These are phyloP conservation scores for Gymnarchus niloticus DNA, from an alignment of 2,113 vertebrate species.

Conservation along the genomic window DNA sequence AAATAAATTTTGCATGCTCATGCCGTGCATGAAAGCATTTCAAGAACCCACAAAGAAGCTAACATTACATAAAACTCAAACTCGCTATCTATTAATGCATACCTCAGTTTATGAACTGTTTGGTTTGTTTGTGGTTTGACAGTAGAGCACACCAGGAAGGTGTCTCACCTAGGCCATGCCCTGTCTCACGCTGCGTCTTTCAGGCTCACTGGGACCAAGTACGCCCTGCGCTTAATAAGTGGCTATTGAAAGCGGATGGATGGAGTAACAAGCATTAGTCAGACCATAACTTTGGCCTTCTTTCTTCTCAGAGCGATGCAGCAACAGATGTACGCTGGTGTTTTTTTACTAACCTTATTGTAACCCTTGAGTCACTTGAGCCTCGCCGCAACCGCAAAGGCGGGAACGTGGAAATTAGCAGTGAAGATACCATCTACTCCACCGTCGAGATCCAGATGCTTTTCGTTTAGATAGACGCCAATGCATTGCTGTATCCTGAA, in stretches of 20 bases:
- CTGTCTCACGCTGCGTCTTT: too few relatives aligned
- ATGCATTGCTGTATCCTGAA: slow-evolving; percentile 6
- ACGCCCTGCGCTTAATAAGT: not conserved
- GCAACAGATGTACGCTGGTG: not conserved
- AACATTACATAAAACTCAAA: not conserved
- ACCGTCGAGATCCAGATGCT: not conserved
- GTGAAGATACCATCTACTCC: not conserved
- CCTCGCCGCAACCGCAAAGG: not conserved
- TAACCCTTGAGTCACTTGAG: not conserved
- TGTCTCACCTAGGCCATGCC: too few relatives aligned
- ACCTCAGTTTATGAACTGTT: not conserved
- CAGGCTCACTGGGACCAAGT: not conserved
- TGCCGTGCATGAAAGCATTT: slow-evolving; percentile 1
- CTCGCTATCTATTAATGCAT: not conserved
- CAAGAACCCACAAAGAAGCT: too few relatives aligned
- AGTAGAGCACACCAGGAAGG: too few relatives aligned
- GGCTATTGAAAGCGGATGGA: not conserved
- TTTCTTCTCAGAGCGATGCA: not conserved
- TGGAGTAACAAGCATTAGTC: not conserved
- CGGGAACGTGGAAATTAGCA: not conserved
- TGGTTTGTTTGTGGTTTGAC: not conserved
- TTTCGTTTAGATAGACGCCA: not conserved
- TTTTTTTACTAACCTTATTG: not conserved
- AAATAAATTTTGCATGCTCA: not conserved
- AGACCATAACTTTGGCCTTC: not conserved